Conservation (phyloP, 1,140 invertebrate genomes). For the Sycophila sp. region DNA sequence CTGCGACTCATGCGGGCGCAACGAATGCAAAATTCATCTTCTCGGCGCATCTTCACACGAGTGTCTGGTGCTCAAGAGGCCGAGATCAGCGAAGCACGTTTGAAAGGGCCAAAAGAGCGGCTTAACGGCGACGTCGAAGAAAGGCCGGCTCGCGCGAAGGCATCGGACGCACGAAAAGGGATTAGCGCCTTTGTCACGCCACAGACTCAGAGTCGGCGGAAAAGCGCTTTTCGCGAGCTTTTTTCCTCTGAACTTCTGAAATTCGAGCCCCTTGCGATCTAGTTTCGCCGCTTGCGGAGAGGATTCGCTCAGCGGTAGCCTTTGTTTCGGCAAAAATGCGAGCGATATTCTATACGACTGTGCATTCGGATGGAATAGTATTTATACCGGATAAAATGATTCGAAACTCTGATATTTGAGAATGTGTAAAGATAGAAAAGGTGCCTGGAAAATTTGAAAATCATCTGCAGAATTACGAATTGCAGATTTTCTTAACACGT, state of each 20-base stretch:
- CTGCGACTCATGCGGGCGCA: background rate
- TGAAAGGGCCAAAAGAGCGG: background rate
- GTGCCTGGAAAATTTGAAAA: too few relatives aligned
- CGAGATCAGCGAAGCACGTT: background rate
- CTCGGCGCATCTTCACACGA: background rate
- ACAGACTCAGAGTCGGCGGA: background rate
- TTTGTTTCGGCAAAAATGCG: too few relatives aligned
- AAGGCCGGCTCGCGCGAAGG: background rate
- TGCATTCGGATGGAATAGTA: too few relatives aligned
- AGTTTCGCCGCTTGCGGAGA: too few relatives aligned
- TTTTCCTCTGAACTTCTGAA: background rate
- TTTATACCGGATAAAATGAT: background rate
- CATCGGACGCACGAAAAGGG: background rate
- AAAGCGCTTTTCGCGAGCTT: background rate
- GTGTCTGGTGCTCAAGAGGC: background rate
- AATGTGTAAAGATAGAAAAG: too few relatives aligned
- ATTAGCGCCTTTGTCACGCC: background rate
- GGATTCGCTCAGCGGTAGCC: too few relatives aligned
- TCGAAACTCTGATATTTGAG: too few relatives aligned
- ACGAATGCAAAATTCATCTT: background rate
- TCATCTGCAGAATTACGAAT: too few relatives aligned
- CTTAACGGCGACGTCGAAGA: background rate
- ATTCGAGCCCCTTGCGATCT: background rate
- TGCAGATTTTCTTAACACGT: too few relatives aligned
- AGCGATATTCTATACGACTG: too few relatives aligned